phyloP scores from a whole-genome alignment of 2,797 vertebrate species.

The Eulemur albifrons region DNA sequence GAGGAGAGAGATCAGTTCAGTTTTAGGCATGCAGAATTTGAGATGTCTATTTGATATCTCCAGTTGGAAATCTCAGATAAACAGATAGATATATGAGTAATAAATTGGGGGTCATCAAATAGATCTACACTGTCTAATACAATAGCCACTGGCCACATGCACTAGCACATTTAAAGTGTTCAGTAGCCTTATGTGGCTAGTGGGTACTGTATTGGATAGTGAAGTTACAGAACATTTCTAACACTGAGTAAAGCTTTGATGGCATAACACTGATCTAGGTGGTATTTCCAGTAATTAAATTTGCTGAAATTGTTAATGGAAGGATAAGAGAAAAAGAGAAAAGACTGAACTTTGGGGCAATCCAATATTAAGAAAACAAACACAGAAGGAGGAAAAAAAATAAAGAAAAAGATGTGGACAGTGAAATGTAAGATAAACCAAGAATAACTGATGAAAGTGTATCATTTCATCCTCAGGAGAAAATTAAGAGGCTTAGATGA shows the following conservation, averaged over 20 bases:
- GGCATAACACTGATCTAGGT: background rate
- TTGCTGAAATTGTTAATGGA: background rate
- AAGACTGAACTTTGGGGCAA: background rate
- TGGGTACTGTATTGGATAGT: background rate
- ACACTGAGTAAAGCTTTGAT: background rate
- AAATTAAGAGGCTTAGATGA: background rate
- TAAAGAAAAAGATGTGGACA: background rate
- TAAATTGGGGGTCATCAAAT: background rate
- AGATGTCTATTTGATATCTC: background rate
- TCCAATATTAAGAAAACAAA: background rate
- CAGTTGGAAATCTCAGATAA: background rate
- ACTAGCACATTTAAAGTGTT: background rate
- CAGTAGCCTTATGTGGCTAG: background rate
- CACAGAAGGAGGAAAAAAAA: background rate
- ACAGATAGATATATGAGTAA: background rate
- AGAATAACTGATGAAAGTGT: background rate
- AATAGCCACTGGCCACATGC: background rate
- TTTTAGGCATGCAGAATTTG: background rate
- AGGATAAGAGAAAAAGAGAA: background rate
- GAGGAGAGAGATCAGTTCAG: background rate
- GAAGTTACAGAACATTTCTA: background rate
- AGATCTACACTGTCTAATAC: background rate
- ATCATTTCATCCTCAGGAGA: background rate
- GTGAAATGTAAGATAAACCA: background rate
- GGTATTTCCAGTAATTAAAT: background rate